phyloP scores from a whole-genome alignment of 1,140 invertebrate species.

The Drosophila elegans region DNA sequence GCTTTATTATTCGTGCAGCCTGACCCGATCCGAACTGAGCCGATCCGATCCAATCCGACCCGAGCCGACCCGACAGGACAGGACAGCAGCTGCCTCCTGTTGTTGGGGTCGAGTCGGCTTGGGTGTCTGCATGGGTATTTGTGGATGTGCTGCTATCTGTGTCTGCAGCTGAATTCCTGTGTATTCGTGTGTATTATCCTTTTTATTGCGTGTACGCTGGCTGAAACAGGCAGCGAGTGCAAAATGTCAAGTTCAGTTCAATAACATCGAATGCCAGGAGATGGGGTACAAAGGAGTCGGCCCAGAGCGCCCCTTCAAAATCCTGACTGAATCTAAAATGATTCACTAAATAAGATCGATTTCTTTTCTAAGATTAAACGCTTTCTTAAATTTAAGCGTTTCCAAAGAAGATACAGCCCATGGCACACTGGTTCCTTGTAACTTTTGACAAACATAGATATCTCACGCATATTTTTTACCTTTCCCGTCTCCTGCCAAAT shows the following conservation, averaged over 20 bases:
- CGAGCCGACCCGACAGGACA: slow-evolving; percentile 1
- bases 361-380: background rate
- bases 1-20: slow-evolving; percentile 60
- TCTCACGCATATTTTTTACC: background rate
- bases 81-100: slow-evolving; percentile 35
- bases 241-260: slow-evolving; percentile 83
- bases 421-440: background rate
- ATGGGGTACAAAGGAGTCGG: slow-evolving; percentile 2
- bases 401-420: background rate
- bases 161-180: slow-evolving; percentile 18
- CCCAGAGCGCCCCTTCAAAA: slow-evolving; percentile 1
- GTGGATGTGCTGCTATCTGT: slow-evolving; percentile 36
- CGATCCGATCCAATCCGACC: background rate
- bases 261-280: slow-evolving; percentile 56
- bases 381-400: background rate
- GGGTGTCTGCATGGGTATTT: slow-evolving; percentile 23
- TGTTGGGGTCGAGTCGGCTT: slow-evolving; percentile 33
- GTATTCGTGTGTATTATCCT: slow-evolving; percentile 66
- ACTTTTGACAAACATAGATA: background rate
- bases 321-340: background rate
- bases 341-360: background rate
- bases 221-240: slow-evolving; percentile 37
- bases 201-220: slow-evolving; percentile 70
- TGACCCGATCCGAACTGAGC: slow-evolving; percentile 14
- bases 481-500: slow-evolving; percentile 12